Evolutionary conservation across 2,888 invertebrate genomes (phyloP).

Genomic region (Rotaria magnacalcarata): DNA sequence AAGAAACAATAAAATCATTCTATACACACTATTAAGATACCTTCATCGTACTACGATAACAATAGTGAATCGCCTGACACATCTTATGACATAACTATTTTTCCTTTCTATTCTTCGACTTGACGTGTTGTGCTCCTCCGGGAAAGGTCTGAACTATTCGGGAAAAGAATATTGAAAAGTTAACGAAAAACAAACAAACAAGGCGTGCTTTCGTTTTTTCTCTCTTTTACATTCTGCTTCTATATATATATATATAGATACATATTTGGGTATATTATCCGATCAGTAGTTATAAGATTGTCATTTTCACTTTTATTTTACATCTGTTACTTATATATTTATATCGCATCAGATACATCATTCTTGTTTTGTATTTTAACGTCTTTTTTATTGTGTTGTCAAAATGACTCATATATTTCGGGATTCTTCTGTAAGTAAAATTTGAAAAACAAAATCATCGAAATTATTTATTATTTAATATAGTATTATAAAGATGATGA

Average conservation of each 20-base stretch:
- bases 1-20: not conserved
- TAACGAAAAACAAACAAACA: not conserved
- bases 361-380: not conserved
- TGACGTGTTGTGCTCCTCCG: not conserved
- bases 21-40: not conserved
- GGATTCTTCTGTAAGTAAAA: not conserved
- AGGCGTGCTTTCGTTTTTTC: conserved; percentile 10
- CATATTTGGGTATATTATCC: not conserved
- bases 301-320: not conserved
- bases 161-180: not conserved
- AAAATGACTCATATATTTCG: not conserved
- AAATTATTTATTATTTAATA: not conserved
- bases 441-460: not conserved
- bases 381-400: not conserved
- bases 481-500: not conserved
- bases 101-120: not conserved
- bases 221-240: not conserved
- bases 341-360: not conserved
- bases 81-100: not conserved
- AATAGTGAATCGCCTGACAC: not conserved
- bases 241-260: not conserved
- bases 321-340: not conserved
- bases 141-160: not conserved
- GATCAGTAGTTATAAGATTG: not conserved
- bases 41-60: not conserved